Percentiles rank a stretch among this genome's conserved stretches.
phyloP scores from a whole-genome alignment of 2,797 vertebrate species.

The Gymnocypris eckloni region DNA sequence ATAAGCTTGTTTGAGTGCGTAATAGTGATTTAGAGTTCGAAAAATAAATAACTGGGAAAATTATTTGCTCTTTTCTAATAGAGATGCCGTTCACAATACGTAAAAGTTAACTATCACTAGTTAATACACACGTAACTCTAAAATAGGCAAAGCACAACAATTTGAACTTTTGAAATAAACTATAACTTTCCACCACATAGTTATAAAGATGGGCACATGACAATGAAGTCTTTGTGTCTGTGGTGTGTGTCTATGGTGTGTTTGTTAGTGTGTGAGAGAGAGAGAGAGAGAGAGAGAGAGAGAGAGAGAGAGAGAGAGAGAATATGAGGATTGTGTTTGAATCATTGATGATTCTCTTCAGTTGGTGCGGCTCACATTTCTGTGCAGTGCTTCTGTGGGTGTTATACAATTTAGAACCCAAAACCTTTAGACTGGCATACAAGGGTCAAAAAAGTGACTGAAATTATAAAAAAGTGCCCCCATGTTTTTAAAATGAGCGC shows the following conservation, averaged over 20 bases:
- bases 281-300: background rate
- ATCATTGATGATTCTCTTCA: slow-evolving; percentile 60
- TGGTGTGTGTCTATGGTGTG: background rate
- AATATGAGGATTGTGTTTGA: slow-evolving; percentile 49
- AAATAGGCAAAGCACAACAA: background rate
- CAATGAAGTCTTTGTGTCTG: slow-evolving; percentile 9
- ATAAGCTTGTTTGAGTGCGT: background rate
- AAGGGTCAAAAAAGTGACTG: background rate
- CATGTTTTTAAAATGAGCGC: background rate
- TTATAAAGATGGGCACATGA: background rate
- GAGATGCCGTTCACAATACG: background rate
- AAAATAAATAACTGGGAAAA: background rate
- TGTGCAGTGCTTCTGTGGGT: slow-evolving; percentile 16
- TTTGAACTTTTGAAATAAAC: background rate
- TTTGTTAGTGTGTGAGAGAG: too few relatives aligned
- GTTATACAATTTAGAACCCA: slow-evolving; percentile 8
- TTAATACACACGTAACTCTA: background rate
- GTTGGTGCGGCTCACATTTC: slow-evolving; percentile 50
- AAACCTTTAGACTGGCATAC: background rate
- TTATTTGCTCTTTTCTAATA: background rate
- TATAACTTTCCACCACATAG: background rate
- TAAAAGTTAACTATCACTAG: background rate
- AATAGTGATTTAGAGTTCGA: background rate
- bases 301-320: slow-evolving; percentile 15
- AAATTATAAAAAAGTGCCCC: background rate